Percentiles rank a stretch among this genome's conserved stretches.
These are phyloP conservation scores for Scelioninae gen. 2 DNA, from an alignment of 2,888 invertebrate genomes.

Conservation along the genomic window DNA sequence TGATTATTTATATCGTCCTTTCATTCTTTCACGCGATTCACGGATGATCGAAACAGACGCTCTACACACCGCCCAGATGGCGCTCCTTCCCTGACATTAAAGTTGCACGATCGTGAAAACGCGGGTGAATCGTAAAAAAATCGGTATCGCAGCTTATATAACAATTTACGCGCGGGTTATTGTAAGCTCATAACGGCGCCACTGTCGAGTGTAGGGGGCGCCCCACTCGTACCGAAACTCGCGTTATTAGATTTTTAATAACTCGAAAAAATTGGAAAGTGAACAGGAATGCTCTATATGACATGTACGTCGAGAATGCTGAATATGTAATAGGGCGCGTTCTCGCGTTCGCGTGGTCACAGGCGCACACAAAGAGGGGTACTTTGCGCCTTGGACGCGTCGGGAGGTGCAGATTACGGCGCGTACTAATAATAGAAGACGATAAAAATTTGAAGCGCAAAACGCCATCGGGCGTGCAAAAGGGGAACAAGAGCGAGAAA, in stretches of 20 bases:
- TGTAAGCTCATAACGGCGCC: too few relatives aligned
- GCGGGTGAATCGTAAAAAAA: too few relatives aligned
- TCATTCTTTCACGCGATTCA: too few relatives aligned
- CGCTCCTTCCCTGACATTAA: too few relatives aligned
- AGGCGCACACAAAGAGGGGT: slow-evolving; percentile 42
- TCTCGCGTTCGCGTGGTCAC: slow-evolving; percentile 42
- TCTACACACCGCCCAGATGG: too few relatives aligned
- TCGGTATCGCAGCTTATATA: too few relatives aligned
- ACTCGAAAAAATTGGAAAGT: slow-evolving; percentile 50
- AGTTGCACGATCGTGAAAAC: too few relatives aligned
- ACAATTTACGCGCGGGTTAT: too few relatives aligned
- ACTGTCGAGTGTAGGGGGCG: slow-evolving; percentile 10
- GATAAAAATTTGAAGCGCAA: slow-evolving; percentile 73
- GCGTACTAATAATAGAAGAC: slow-evolving; percentile 72
- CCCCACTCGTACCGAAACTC: not conserved
- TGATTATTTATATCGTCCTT: too few relatives aligned
- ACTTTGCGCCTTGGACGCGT: slow-evolving; percentile 64
- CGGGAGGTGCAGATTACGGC: slow-evolving; percentile 71
- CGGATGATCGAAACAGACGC: too few relatives aligned
- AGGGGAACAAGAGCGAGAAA: slow-evolving; percentile 5
- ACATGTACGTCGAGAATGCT: slow-evolving; percentile 51
- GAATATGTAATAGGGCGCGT: slow-evolving; percentile 62
- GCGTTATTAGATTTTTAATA: slow-evolving; percentile 56
- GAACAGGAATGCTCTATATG: slow-evolving; percentile 52
- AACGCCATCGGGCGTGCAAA: too few relatives aligned